phyloP scores from a whole-genome alignment of 2,888 invertebrate genomes.

The Bellardia bayeri region DNA sequence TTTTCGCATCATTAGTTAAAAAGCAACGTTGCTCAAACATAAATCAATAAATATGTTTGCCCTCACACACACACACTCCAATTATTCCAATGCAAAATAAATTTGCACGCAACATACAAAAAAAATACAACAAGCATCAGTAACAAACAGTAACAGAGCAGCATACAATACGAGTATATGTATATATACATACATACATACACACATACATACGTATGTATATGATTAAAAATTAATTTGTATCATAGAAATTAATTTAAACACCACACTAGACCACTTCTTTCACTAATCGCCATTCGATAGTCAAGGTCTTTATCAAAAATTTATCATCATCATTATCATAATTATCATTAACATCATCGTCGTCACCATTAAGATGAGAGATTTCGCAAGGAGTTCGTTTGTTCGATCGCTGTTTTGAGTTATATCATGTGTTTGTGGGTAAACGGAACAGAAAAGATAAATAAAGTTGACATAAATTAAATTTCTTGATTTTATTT shows the following conservation, averaged over 20 bases:
- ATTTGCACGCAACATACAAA: conserved; percentile 15
- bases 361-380: neutral
- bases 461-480: conserved; percentile 19
- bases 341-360: neutral
- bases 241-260: conserved; percentile 21
- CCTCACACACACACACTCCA: no score
- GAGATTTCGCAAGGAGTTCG: conserved; percentile 34
- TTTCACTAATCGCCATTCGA: conserved; percentile 12
- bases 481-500: neutral
- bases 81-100: conserved; percentile 5
- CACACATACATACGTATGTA: neutral
- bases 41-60: conserved; percentile 15
- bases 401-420: neutral
- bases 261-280: neutral
- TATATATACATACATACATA: no score
- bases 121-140: neutral
- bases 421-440: conserved; percentile 16
- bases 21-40: conserved; percentile 23
- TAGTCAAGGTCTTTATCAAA: conserved; percentile 47
- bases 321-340: neutral
- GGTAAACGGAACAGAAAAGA: conserved; percentile 13
- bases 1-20: conserved; percentile 9
- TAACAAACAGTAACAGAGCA: neutral
- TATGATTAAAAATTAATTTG: neutral
- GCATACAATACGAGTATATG: no score